Percentiles rank a stretch among this genome's conserved stretches.
Evolutionary conservation across 2,797 vertebrate genomes (phyloP).

Genomic region (Myotis myotis): DNA sequence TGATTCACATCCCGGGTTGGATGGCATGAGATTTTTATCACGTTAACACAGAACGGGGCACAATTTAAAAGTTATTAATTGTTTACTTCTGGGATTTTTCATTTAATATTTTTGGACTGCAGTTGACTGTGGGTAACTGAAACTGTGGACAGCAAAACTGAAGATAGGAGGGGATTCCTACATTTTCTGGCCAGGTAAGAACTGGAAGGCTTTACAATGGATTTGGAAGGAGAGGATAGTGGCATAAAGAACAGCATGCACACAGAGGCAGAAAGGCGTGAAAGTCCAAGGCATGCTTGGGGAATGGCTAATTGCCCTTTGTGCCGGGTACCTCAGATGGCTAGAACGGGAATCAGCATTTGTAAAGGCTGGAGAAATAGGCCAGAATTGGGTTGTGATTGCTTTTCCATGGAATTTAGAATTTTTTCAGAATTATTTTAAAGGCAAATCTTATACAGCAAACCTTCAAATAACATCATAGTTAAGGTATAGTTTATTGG

Average conservation of each 20-base stretch:
- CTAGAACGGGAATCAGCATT: neutral
- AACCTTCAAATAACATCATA: neutral
- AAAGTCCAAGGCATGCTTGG: neutral
- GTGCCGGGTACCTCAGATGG: too few relatives aligned
- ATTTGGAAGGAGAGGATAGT: neutral
- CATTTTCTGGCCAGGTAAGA: neutral
- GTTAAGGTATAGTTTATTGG: neutral
- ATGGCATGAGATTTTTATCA: neutral
- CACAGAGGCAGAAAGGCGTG: neutral
- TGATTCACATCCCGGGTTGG: neutral
- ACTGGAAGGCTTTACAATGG: neutral
- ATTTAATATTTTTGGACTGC: neutral
- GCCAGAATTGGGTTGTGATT: neutral
- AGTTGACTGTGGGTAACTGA: neutral
- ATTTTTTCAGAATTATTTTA: conserved; percentile 8
- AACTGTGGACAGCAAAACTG: neutral
- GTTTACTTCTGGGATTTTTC: neutral
- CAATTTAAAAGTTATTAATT: neutral
- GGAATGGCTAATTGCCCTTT: neutral
- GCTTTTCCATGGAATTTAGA: neutral
- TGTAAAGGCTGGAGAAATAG: neutral
- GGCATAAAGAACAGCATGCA: neutral
- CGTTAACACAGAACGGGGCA: neutral
- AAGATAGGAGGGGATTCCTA: neutral
- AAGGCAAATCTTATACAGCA: neutral